Evolutionary conservation across 2,797 vertebrate genomes (phyloP).

Genomic region (Eulemur rubriventer): DNA sequence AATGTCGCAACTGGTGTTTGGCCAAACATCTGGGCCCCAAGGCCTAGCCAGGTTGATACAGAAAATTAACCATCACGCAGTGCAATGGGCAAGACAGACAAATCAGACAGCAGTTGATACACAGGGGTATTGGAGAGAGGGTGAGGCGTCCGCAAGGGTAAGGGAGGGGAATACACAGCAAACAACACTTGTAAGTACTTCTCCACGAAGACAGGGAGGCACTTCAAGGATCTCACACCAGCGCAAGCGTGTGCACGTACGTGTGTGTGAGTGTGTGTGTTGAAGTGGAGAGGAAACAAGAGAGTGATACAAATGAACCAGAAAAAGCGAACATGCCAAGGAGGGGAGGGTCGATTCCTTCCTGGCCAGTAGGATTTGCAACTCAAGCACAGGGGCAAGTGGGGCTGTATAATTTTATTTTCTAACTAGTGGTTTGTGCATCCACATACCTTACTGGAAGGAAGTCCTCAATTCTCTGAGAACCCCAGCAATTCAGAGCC

Average conservation of each 20-base stretch:
- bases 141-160: not conserved
- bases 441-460: not conserved
- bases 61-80: not conserved
- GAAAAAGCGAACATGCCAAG: not conserved
- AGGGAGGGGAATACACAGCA: not conserved
- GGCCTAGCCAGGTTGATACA: not conserved
- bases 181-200: not conserved
- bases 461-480: not conserved
- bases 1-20: not conserved
- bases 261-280: no score
- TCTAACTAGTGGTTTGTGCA: not conserved
- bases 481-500: not conserved
- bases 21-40: not conserved
- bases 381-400: not conserved
- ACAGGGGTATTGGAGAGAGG: not conserved
- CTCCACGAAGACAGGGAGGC: not conserved
- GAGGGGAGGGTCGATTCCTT: not conserved
- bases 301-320: not conserved
- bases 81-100: not conserved
- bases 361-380: not conserved
- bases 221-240: not conserved
- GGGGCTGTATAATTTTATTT: not conserved
- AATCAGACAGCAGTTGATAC: not conserved
- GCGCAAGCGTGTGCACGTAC: fast-evolving
- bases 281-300: not conserved